Evolutionary conservation across 2,113 vertebrate genomes (phyloP), one percentile per base, ranked within the genome.

Genomic region (Nibea coibor): DNA sequence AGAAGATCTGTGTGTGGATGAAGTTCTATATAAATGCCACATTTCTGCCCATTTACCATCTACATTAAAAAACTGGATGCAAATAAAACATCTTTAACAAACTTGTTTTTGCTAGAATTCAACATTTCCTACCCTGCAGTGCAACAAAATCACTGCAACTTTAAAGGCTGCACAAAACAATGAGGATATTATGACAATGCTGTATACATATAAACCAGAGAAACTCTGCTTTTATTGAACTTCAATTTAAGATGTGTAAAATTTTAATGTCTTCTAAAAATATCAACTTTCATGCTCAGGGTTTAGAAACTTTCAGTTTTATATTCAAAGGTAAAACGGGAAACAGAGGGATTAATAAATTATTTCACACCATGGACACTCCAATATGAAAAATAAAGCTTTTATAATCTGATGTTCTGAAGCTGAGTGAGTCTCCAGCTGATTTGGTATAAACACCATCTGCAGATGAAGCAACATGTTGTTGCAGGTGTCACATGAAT

Each of bases 391-490:
- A 4, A 6, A 53, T 31, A 16, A 17, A 48, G 14, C 45, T 1
- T 19, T 11, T 42, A 20, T 62, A 26, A 51, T 19, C 15, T 53
- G 16, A 75, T 64, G 72, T 43, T 53, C 10, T 64, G n/a, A 2
- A 50, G 39, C 45, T 1, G 6, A 43, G 14, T 16, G 35, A 54
- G 50, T 9, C 26, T 64, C 50, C 58, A 39, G 50, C 68, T 20
- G 42, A 57, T 57, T 48, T 20, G 10, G 17, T 14, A 31, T 56
- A 64, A 65, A 72, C 59, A 71, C 24, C 76, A 64, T 56, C 77
- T 72, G 68, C 57, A 45, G 56, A 43, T 51, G 22, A 20, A 62
- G 56, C 15, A 71, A 22, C 4, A 7, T 6, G 31, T 80, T 72
- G 26, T 64, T 72, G 50, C 68, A 80, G 59, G 59, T 72, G 48